Evolutionary conservation across 2,797 vertebrate species (phyloP), one percentile per base, ranked within the genome.

Genomic region (Phoxinus dragarum): DNA sequence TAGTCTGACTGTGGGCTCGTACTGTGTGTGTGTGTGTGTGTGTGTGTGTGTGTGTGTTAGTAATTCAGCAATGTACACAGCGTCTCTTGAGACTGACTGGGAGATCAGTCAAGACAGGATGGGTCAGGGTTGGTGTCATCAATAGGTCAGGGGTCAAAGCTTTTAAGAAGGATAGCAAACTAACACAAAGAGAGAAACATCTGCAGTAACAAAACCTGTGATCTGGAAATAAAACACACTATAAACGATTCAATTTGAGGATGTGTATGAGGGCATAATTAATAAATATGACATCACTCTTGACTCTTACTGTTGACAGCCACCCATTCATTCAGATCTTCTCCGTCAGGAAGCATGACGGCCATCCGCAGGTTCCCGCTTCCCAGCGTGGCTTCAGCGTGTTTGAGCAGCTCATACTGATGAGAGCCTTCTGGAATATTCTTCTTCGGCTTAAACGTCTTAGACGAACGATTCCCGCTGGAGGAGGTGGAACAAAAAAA

Each of bases 371-470:
- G 95, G 87, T 99, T 99, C 80, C 98, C 98, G 27, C 98, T 99
- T 14, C 98, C 98, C 47, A 99, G 95, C 0, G 98, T 99, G 66
- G 98, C 98, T 93, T 99, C 98, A 0, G 98, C 98, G 82, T 99
- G 98, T 90, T 99, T 99, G 86, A 99, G 94, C 93, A 99, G 95
- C 93, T 99, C 98, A 3, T 99, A 99, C 90, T 99, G 98, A 84
- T 99, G 98, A 81, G 98, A 99, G 8, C 98, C 98, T 93, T 99
- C 98, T 0, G 98, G 98, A 92, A 99, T 98, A 68, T 98, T 98
- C 96, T 98, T 99, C 96, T 99, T 99, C 91, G 98, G 98, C 91
- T 99, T 99, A 94, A 99, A 99, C 0, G 98, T 99, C 95, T 97
- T 98, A 88, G 97, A 97, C 79, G 97, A 97, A 87, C 98, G 97